Conservation (phyloP, 64 coral and sea anemone genomes). For the Hydrozoanthus tunicans region DNA sequence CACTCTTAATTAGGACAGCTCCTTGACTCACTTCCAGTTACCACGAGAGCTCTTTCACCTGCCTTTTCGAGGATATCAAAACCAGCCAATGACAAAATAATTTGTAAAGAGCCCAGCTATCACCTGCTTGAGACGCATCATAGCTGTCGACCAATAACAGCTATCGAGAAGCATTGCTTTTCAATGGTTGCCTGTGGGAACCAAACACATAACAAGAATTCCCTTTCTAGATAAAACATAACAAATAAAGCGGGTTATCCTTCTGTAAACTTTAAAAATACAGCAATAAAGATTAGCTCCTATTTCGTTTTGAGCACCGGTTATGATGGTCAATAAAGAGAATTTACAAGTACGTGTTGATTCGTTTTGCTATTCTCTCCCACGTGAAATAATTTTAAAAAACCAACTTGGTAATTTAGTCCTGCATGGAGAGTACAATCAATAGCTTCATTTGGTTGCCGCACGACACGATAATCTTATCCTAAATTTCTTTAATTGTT, state of each 20-base stretch:
- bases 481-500: conserved; percentile 23
- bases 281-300: neutral
- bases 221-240: neutral
- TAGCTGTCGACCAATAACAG: neutral
- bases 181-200: conserved; percentile 16
- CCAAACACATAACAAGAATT: conserved; percentile 25
- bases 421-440: neutral
- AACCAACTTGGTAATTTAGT: neutral
- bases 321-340: neutral
- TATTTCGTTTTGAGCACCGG: neutral
- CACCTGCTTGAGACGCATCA: conserved; percentile 27
- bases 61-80: conserved; percentile 8
- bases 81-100: conserved; percentile 12
- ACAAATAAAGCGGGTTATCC: neutral
- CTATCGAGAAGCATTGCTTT: neutral
- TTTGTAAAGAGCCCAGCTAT: neutral
- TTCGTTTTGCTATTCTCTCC: neutral
- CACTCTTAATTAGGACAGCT: neutral
- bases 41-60: conserved; percentile 19
- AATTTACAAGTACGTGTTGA: neutral
- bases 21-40: conserved; percentile 10
- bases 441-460: neutral
- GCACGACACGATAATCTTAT: neutral
- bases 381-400: neutral
- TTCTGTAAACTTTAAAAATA: neutral